Evolutionary conservation across 2,113 vertebrate genomes (phyloP).

Genomic region (Irena cyanogastra): DNA sequence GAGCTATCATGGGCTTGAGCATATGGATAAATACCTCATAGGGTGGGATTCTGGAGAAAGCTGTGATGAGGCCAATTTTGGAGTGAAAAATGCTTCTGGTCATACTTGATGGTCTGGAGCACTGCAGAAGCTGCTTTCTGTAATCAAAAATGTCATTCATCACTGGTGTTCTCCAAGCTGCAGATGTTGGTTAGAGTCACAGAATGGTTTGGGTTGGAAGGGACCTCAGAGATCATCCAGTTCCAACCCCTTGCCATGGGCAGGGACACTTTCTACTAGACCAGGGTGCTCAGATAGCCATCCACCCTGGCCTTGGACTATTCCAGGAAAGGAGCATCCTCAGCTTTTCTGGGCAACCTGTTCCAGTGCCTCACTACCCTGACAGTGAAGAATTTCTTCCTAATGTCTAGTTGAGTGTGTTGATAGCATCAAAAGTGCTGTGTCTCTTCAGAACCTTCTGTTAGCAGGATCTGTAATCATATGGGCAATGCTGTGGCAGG

Average conservation of each 20-base stretch:
- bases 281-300: not conserved
- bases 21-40: not conserved
- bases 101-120: not conserved
- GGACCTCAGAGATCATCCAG: not conserved
- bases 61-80: not conserved
- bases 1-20: not conserved
- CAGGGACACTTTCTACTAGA: not conserved
- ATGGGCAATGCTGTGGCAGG: not conserved
- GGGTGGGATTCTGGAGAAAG: not conserved
- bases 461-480: not conserved
- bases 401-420: not conserved
- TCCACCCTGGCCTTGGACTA: accelerated
- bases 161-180: not conserved
- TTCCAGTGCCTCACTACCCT: not conserved
- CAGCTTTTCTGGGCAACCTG: not conserved
- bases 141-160: not conserved
- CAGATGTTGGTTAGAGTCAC: not conserved
- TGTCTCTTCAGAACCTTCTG: not conserved
- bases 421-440: not conserved
- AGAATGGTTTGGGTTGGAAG: not conserved
- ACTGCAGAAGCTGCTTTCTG: not conserved
- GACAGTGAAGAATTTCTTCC: not conserved
- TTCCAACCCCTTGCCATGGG: not conserved
- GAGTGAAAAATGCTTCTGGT: not conserved
- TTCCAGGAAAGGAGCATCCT: not conserved